Percentiles rank a stretch among this genome's conserved stretches.
Evolutionary conservation across 2,113 vertebrate genomes (phyloP).

Genomic region (Notechis scutatus): DNA sequence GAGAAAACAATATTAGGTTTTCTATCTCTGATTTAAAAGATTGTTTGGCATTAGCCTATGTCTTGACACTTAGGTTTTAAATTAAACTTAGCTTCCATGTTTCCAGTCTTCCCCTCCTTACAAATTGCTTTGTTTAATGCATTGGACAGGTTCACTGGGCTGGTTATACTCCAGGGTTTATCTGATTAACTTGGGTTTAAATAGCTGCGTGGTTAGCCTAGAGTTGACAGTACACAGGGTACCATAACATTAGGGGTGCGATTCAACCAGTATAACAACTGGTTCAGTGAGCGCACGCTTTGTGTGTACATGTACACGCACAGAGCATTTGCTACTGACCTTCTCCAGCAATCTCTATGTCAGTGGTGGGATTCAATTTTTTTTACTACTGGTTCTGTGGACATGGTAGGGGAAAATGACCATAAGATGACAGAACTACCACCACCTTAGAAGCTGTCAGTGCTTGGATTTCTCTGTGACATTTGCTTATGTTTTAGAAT

Average conservation of each 20-base stretch:
- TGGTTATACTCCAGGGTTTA: background rate
- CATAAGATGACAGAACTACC: slow-evolving; percentile 12
- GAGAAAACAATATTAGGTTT: too few relatives aligned
- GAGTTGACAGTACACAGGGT: background rate
- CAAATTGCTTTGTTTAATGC: background rate
- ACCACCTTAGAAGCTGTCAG: slow-evolving; percentile 5
- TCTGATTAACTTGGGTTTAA: background rate
- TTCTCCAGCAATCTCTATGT: too few relatives aligned
- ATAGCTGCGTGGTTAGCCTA: background rate
- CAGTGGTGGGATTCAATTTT: too few relatives aligned
- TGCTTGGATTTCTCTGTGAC: slow-evolving; percentile 49
- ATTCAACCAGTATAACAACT: too few relatives aligned
- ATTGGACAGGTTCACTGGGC: background rate
- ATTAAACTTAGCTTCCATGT: background rate
- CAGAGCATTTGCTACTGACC: too few relatives aligned
- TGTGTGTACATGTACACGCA: too few relatives aligned
- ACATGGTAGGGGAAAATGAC: background rate
- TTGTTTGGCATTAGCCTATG: background rate
- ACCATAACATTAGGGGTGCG: background rate
- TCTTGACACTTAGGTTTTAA: background rate
- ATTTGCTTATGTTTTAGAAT: slow-evolving; percentile 35
- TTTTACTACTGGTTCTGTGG: too few relatives aligned
- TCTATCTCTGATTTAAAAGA: background rate
- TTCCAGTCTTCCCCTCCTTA: background rate
- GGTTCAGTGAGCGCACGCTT: too few relatives aligned